A percentile compares a stretch with the other conserved stretches of the same genome.
These are phyloP conservation scores for Salminus brasiliensis DNA, from an alignment of 2,113 vertebrate species.

Conservation along the genomic window DNA sequence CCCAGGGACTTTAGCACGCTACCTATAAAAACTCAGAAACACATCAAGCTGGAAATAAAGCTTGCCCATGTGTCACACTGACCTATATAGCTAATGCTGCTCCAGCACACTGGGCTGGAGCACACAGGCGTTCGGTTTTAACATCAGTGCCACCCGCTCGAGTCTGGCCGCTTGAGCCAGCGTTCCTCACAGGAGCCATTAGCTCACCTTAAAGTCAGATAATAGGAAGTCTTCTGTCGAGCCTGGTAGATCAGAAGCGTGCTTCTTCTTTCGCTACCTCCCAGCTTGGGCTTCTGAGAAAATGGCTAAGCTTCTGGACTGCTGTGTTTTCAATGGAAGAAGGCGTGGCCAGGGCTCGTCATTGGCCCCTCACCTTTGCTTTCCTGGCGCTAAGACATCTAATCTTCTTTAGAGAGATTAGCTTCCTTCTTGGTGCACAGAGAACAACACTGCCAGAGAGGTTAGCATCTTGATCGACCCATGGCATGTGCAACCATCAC, in stretches of 20 bases:
- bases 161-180: background rate
- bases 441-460: conserved; percentile 33
- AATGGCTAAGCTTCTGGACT: conserved; percentile 7
- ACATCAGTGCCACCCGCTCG: background rate
- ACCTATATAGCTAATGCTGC: conserved; percentile 1
- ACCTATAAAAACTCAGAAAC: conserved; percentile 35
- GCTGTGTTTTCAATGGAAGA: conserved; percentile 20
- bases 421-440: conserved; percentile 68
- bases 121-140: background rate
- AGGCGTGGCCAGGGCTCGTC: conserved; percentile 47
- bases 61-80: conserved; percentile 20
- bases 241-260: background rate
- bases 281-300: conserved; percentile 10
- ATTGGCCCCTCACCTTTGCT: conserved; percentile 69
- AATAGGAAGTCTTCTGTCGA: background rate
- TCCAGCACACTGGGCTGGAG: conserved; percentile 1
- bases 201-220: background rate
- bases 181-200: background rate
- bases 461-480: conserved; percentile 17
- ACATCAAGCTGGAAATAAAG: background rate
- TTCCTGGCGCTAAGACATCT: conserved; percentile 74
- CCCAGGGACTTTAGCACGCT: conserved; percentile 20
- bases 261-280: background rate
- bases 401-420: conserved; percentile 78
- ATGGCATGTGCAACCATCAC: conserved; percentile 11